Evolutionary conservation across 1,140 invertebrate genomes (phyloP), one percentile per base, ranked within the genome.

Genomic region (Teleopsis dalmanni): DNA sequence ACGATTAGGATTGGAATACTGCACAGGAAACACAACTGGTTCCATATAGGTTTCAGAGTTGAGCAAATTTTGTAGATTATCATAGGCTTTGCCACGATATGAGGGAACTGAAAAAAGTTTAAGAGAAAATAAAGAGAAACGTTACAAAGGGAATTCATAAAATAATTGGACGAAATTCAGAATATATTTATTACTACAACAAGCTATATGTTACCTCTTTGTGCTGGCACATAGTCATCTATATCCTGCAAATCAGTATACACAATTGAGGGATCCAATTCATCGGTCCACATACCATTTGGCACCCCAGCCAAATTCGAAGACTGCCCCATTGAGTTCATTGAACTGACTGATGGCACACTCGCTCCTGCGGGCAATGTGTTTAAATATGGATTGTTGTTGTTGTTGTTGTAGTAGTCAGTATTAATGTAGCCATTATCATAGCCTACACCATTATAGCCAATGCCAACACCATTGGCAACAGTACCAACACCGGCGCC

Each of bases 1-100:
- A 23, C 65, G 59, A 46, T 57, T 60, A 49, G 61, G 62, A 50
- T 68, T 64, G 16, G 59, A 57, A 5, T 67, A 52, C 4, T 61
- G 61, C 40, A 67, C 53, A 2, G 64, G 58, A 6, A 67, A 50
- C 2, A 60, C 59, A 40, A 68, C 55, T 42, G 62, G 56, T 37
- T 68, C 65, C 43, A 65, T 35, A 38, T 68, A 68, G 16, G 59
- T 58, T 42, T 69, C 65, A 14, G 65, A 56, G 43, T 69, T 69
- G 3, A 69, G 46, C 2, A 69, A 51, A 42, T 62, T 69, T 46
- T 65, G 65, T 16, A 69, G 54, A 45, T 69, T 69, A 34, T 69
- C 65, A 35, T 69, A 69, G 9, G 65, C 62, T 54, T 68, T 69
- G 42, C 56, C 65, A 5, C 48, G 56, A 51, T 43, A 45, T 53